phyloP scores from a whole-genome alignment of 2,888 invertebrate species.

The Flexamia atlantica region DNA sequence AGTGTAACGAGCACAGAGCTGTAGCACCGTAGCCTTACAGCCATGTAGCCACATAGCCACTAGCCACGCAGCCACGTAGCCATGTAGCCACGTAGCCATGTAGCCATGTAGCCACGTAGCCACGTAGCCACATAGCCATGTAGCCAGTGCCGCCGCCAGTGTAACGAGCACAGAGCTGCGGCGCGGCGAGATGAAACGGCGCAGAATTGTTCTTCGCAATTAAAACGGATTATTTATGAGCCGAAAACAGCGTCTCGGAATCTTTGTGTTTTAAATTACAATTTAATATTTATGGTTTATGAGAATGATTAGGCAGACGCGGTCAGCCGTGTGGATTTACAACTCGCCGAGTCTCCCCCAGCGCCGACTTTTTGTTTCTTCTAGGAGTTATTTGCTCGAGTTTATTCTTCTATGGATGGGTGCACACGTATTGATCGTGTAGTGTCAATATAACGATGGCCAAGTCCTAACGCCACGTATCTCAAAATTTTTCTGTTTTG shows the following conservation, averaged over 20 bases:
- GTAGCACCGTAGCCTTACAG: too few relatives aligned
- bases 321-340: slow-evolving; percentile 33
- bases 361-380: background rate
- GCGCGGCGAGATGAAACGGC: slow-evolving; percentile 47
- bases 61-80: too few relatives aligned
- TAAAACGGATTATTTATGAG: slow-evolving; percentile 46
- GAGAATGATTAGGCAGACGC: slow-evolving; percentile 33
- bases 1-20: too few relatives aligned
- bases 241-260: slow-evolving; percentile 49
- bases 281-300: slow-evolving; percentile 55
- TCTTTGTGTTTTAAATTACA: slow-evolving; percentile 50
- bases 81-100: too few relatives aligned
- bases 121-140: too few relatives aligned
- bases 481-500: too few relatives aligned
- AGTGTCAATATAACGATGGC: too few relatives aligned
- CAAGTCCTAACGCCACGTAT: too few relatives aligned
- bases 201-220: slow-evolving; percentile 49
- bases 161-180: slow-evolving; percentile 12
- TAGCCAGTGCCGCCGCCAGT: background rate
- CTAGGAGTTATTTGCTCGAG: slow-evolving; percentile 10
- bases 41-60: too few relatives aligned
- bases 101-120: too few relatives aligned
- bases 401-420: background rate
- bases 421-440: too few relatives aligned
- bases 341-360: background rate